These are phyloP conservation scores for Numida meleagris DNA, from an alignment of 2,113 vertebrate genomes.

Conservation along the genomic window DNA sequence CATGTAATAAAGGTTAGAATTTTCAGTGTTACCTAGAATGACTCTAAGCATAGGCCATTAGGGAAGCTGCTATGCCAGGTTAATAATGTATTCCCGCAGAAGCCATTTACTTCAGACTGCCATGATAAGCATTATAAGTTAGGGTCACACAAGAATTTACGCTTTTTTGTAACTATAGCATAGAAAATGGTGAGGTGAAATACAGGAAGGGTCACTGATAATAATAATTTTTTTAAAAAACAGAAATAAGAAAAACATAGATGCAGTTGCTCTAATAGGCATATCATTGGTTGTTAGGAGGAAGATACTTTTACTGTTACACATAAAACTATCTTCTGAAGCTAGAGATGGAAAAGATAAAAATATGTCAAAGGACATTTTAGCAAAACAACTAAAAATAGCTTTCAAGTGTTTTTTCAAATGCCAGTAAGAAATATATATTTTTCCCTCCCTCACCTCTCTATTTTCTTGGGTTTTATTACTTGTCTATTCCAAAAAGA, in stretches of 20 bases:
- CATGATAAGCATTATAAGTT: conserved; percentile 39
- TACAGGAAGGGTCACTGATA: not conserved
- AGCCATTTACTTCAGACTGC: conserved; percentile 38
- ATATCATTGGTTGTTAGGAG: conserved; percentile 53
- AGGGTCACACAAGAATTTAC: conserved; percentile 8
- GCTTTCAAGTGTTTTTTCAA: not conserved
- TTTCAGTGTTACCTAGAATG: not conserved
- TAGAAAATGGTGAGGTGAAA: conserved; percentile 27
- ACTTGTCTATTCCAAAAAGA: not conserved
- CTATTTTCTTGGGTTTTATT: not conserved
- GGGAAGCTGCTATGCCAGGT: not conserved
- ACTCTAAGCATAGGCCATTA: conserved; percentile 3
- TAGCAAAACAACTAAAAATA: conserved; percentile 13
- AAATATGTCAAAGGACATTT: not conserved
- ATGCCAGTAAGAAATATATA: not conserved
- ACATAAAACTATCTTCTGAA: conserved; percentile 34
- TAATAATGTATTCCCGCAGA: conserved; percentile 33
- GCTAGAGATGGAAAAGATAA: not conserved
- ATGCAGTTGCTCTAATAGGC: not conserved
- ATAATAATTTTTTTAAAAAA: no score
- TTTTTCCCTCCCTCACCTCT: rapidly evolving
- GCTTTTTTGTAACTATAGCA: conserved; percentile 51
- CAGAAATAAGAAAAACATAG: not conserved
- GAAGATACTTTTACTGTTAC: not conserved
- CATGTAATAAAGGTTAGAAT: not conserved